A percentile compares a stretch with the other conserved stretches of the same genome.
Conservation (phyloP, 2,888 invertebrate species). For the Synanthedon andrenaeformis region DNA sequence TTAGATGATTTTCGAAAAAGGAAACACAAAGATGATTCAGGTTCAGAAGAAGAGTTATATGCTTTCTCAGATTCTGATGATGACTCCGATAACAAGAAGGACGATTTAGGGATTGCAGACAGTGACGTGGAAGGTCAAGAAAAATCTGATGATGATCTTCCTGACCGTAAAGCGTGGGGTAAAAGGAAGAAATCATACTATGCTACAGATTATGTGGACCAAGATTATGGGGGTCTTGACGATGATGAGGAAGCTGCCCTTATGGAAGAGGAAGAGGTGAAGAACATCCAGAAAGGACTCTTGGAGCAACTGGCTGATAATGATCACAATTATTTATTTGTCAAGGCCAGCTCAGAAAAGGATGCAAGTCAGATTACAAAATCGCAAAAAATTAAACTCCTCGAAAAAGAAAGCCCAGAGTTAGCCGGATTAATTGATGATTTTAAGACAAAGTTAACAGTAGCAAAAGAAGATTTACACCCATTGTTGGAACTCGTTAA, state of each 20-base stretch:
- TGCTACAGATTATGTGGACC: constrained; percentile 89
- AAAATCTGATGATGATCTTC: constrained; percentile 76
- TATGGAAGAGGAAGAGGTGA: constrained; percentile 86
- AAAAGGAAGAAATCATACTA: constrained; percentile 83
- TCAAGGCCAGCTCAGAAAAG: constrained; percentile 40
- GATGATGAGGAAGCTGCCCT: constrained; percentile 78
- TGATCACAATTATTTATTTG: constrained; percentile 74
- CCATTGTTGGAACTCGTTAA: constrained; percentile 77
- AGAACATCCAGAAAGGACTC: constrained; percentile 81
- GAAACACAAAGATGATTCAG: constrained; percentile 54
- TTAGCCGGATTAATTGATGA: constrained; percentile 82
- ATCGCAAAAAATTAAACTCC: constrained; percentile 79
- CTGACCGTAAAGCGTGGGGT: constrained; percentile 90
- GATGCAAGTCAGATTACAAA: constrained; percentile 77
- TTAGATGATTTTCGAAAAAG: constrained; percentile 72
- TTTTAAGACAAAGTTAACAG: constrained; percentile 77
- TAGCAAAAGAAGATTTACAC: constrained; percentile 74
- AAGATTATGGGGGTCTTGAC: constrained; percentile 81
- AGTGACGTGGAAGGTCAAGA: constrained; percentile 84
- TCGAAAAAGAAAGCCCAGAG: constrained; percentile 91
- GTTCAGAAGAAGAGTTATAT: constrained; percentile 74
- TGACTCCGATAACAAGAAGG: constrained; percentile 52
- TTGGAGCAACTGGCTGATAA: constrained; percentile 82
- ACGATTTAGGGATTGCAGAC: constrained; percentile 66
- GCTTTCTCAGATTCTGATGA: constrained; percentile 68